phyloP scores from a whole-genome alignment of 2,113 vertebrate species.

The Thamnaconus septentrionalis region DNA sequence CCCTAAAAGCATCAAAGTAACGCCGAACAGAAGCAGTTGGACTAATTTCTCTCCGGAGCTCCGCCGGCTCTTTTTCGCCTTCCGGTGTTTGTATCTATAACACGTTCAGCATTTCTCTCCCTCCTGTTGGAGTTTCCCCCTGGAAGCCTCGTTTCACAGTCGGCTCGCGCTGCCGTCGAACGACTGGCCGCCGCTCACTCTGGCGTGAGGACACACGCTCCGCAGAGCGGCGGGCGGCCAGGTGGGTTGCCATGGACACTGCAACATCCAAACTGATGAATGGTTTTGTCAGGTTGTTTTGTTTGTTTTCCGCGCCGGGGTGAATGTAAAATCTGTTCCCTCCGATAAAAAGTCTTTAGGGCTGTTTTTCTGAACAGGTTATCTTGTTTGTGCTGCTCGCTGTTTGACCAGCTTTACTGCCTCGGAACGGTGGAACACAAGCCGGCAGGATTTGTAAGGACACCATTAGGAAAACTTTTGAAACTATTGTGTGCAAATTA shows the following conservation, averaged over 20 bases:
- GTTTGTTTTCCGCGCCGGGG: conserved; percentile 12
- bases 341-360: conserved; percentile 63
- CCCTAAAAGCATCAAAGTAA: conserved; percentile 41
- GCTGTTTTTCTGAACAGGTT: conserved; percentile 37
- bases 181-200: conserved; percentile 25
- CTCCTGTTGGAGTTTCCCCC: conserved; percentile 32
- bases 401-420: conserved; percentile 39
- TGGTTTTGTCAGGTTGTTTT: conserved; percentile 1
- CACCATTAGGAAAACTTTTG: conserved; percentile 11
- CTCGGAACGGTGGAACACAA: conserved; percentile 12
- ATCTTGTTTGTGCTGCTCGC: conserved; percentile 36
- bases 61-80: conserved; percentile 33
- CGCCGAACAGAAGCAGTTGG: conserved; percentile 19
- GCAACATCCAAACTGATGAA: conserved; percentile 15
- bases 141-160: conserved; percentile 31
- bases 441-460: not conserved
- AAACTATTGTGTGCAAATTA: not conserved
- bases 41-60: conserved; percentile 25
- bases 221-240: conserved; percentile 30
- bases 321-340: conserved; percentile 39
- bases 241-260: conserved; percentile 60
- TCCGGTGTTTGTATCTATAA: conserved; percentile 48
- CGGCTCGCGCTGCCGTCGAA: conserved; percentile 37
- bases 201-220: conserved; percentile 36
- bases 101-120: conserved; percentile 48